Conservation (phyloP, 2,797 vertebrate genomes). For the Babyrousa celebensis region DNA sequence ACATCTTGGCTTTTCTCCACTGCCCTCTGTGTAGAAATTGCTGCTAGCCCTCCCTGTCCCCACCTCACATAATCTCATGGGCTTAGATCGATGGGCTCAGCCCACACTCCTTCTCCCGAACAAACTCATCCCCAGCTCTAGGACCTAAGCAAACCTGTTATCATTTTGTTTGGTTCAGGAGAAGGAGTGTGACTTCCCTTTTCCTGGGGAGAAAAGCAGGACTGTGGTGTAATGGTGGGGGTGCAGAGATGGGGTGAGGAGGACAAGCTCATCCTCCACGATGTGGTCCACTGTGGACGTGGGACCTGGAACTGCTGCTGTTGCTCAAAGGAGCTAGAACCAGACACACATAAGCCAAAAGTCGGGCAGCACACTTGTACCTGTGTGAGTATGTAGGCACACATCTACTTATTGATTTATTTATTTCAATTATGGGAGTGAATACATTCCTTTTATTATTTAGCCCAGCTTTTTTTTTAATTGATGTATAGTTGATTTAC, state of each 20-base stretch:
- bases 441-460: neutral
- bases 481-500: too few species aligned
- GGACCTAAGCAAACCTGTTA: neutral
- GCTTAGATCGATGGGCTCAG: too few species aligned
- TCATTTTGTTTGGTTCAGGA: neutral
- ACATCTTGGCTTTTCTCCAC: neutral
- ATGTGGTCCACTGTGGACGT: accelerated
- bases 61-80: neutral
- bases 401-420: neutral
- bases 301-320: neutral
- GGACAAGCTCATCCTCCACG: neutral
- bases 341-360: neutral
- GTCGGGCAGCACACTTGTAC: neutral
- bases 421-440: neutral
- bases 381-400: neutral
- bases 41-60: neutral
- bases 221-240: neutral
- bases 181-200: neutral
- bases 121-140: neutral
- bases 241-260: neutral
- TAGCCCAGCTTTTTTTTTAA: neutral
- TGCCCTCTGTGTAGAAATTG: neutral
- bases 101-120: too few species aligned
- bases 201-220: neutral
- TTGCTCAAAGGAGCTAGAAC: neutral